These are phyloP conservation scores for Parnassius glacialis DNA, from an alignment of 2,888 invertebrate species.

Conservation along the genomic window DNA sequence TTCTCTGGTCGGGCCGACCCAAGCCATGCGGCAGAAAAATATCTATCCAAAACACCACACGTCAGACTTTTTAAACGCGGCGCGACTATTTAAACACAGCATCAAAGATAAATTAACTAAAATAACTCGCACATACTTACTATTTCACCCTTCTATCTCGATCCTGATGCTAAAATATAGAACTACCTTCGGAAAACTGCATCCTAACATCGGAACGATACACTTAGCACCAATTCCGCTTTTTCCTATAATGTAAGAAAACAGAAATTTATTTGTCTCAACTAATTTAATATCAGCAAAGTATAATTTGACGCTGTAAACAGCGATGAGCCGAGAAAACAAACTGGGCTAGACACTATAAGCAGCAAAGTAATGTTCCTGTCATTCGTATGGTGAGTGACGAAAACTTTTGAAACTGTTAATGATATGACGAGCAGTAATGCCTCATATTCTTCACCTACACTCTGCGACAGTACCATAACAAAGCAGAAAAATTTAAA, in stretches of 20 bases:
- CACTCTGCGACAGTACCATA: no score
- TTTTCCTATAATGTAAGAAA: slow-evolving; percentile 39
- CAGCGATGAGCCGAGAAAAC: slow-evolving; percentile 76
- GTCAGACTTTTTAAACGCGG: slow-evolving; percentile 62
- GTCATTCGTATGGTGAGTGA: no score
- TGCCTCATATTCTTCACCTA: no score
- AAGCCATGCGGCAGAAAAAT: slow-evolving; percentile 41
- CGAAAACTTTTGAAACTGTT: no score
- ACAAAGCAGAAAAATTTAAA: no score
- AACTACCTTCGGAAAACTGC: slow-evolving; percentile 50
- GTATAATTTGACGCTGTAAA: slow-evolving; percentile 51
- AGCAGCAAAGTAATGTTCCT: no score
- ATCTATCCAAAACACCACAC: slow-evolving; percentile 50
- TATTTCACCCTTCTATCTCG: slow-evolving; percentile 76
- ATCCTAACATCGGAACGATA: slow-evolving; percentile 50
- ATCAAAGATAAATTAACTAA: slow-evolving; percentile 75
- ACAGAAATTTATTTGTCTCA: slow-evolving; percentile 41
- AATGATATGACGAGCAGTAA: no score
- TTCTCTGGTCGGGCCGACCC: not conserved
- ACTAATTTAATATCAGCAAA: slow-evolving; percentile 39
- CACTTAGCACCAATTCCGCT: slow-evolving; percentile 19
- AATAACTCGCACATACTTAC: slow-evolving; percentile 74
- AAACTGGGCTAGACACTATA: slow-evolving; percentile 63
- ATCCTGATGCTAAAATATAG: slow-evolving; percentile 73
- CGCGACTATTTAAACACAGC: slow-evolving; percentile 74